Percentiles rank a stretch among this genome's conserved stretches.
Evolutionary conservation across 2,113 vertebrate genomes (phyloP).

Genomic region (Tachycineta bicolor): DNA sequence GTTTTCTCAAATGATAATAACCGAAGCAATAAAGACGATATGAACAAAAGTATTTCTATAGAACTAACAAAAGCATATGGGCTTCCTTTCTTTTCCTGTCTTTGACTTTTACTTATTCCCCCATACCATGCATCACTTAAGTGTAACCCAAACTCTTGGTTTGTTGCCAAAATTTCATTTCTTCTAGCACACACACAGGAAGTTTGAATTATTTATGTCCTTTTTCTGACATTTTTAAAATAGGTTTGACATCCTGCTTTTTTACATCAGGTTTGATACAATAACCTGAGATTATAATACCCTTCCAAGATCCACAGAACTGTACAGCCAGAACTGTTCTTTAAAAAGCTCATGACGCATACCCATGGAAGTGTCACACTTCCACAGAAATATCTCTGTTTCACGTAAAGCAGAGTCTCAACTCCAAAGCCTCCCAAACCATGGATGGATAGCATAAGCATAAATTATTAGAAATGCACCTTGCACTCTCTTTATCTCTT

Average conservation of each 20-base stretch:
- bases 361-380: neutral
- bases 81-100: neutral
- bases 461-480: too few relatives aligned
- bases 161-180: neutral
- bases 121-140: neutral
- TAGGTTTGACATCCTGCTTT: neutral
- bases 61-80: neutral
- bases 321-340: neutral
- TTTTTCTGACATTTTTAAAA: neutral
- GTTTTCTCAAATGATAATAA: neutral
- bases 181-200: rapidly evolving
- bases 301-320: neutral
- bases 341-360: neutral
- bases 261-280: neutral
- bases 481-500: neutral
- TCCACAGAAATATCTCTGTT: neutral
- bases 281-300: neutral
- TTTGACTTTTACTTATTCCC: neutral
- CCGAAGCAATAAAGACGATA: neutral
- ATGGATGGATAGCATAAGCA: neutral
- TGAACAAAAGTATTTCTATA: neutral
- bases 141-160: neutral
- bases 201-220: neutral
- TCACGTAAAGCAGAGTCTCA: neutral
- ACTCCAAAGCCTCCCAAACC: neutral